Base-by-base conservation (phyloP, 2,797 vertebrate species). In the Pristis pectinata region DNA sequence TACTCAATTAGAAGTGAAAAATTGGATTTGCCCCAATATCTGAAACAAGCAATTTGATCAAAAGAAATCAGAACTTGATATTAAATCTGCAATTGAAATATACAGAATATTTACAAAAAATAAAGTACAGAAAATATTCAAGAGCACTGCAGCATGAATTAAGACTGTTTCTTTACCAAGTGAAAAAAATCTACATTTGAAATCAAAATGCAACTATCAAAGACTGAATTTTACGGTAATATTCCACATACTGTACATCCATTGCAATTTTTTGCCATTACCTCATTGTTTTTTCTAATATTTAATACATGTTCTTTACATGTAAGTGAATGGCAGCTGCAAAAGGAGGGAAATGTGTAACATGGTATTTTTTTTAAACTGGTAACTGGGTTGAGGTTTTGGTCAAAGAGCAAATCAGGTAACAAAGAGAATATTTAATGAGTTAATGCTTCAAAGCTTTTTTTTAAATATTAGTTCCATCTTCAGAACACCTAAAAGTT, bases 1-100 rank as follows among this genome's bases (percentile, higher is more conserved):
- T 64, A 64, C 87, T n/a, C 87, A 91, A 91, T 64, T 37, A 91
- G n/a, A 17, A 67, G 87, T 37, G 19, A 64, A 91, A 64, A 91
- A 24, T 64, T 91, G 17, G 87, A 64, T 64, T 41, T 37, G 7
- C 17, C 17, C 56, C n/a, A 37, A n/a, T 91, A 41, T n/a, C n/a
- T 91, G 59, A 59, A 61, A 91, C n/a, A 64, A 37, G 19, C n/a
- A 37, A 91, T 91, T 64, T 91, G 30, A 8, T 67, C 9, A 37
- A 91, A 64, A 79, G n/a, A 91, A 64, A 24, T 37, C 56, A 41
- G 59, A 91, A 91, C 7, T 44, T 15, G 27, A 41, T 41, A 15
- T 79, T 79, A n/a, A 27, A 85, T 34, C 17, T 91, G 59, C 34
- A 64, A 64, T 22, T 64, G 17, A 41, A 64, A 67, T 10, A 37